phyloP scores from a whole-genome alignment of 2,113 vertebrate species.

The Microtus pennsylvanicus region DNA sequence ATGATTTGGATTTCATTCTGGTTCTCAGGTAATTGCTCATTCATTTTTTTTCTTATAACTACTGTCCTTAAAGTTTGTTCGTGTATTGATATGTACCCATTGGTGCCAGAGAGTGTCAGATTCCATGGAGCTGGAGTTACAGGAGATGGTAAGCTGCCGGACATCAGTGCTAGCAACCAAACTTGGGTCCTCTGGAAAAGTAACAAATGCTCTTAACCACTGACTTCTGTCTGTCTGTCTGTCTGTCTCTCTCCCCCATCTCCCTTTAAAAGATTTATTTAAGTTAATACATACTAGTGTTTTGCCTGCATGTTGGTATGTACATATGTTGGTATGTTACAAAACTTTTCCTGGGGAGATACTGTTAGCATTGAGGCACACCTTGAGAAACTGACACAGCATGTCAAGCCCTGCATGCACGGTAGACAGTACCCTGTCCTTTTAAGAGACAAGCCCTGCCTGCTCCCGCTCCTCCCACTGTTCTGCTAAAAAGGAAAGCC shows the following conservation, averaged over 20 bases:
- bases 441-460: no score
- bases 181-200: neutral
- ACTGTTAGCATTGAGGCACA: no score
- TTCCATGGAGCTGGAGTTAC: neutral
- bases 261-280: neutral
- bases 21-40: neutral
- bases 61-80: neutral
- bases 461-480: no score
- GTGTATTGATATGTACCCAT: neutral
- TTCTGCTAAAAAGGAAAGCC: no score
- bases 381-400: no score
- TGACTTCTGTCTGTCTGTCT: neutral
- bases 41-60: neutral
- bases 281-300: neutral
- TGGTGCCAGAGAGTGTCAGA: neutral
- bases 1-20: neutral
- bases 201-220: neutral
- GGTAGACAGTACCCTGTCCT: no score
- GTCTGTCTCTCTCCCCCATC: no score
- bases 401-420: no score
- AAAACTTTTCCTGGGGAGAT: neutral
- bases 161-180: neutral
- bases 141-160: neutral
- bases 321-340: neutral
- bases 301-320: neutral